phyloP scores from a whole-genome alignment of 2,888 invertebrate genomes.

The Athalia cordata region DNA sequence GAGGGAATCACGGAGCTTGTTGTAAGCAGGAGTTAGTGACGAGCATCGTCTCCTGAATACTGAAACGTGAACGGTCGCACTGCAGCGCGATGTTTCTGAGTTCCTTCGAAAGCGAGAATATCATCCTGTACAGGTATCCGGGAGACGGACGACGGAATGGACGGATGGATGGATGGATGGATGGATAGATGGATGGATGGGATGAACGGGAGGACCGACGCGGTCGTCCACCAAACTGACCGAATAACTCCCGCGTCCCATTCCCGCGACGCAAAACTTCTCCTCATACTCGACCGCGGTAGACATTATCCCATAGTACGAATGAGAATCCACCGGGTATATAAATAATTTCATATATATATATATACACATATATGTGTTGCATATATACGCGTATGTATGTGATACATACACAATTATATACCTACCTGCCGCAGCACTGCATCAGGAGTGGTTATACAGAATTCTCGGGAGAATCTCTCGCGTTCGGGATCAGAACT shows the following conservation, averaged over 20 bases:
- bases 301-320: too few species aligned
- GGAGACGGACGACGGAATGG: constrained; percentile 20
- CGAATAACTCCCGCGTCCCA: constrained; percentile 56
- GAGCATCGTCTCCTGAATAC: constrained; percentile 45
- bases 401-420: not conserved
- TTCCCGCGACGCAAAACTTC: constrained; percentile 42
- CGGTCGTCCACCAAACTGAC: constrained; percentile 59
- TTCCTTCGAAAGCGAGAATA: constrained; percentile 4
- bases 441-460: not conserved
- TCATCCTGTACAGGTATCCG: not conserved
- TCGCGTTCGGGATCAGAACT: constrained; percentile 5
- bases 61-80: constrained; percentile 5
- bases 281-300: constrained; percentile 6
- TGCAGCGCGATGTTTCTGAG: too few species aligned
- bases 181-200: constrained; percentile 50
- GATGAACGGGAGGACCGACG: constrained; percentile 50
- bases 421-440: not conserved
- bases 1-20: constrained; percentile 52
- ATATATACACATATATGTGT: constrained; percentile 48
- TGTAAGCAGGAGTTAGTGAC: constrained; percentile 46
- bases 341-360: constrained; percentile 64
- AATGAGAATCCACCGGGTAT: constrained; percentile 48
- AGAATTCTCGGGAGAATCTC: not conserved
- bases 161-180: constrained; percentile 34
- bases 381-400: too few species aligned